A percentile compares a stretch with the other conserved stretches of the same genome.
Conservation (phyloP, 92 coral and sea anemone genomes). For the Chrysogorgia sp. region DNA sequence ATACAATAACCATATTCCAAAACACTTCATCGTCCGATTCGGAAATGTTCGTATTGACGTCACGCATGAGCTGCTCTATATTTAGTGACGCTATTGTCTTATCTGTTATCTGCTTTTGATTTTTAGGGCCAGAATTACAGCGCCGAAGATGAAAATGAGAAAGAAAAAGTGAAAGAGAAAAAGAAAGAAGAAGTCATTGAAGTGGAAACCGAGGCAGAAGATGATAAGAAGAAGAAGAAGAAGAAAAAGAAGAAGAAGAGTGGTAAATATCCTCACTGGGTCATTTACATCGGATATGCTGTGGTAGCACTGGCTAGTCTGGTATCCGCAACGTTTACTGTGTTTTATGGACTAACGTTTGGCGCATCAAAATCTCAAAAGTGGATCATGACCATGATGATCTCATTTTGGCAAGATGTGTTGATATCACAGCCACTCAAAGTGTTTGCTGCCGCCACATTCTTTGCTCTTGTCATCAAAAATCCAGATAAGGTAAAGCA, state of each 20-base stretch:
- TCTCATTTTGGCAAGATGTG: conserved; percentile 90
- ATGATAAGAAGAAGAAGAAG: conserved; percentile 46
- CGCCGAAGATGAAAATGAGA: conserved; percentile 4
- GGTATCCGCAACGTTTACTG: conserved; percentile 62
- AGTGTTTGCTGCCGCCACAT: conserved; percentile 71
- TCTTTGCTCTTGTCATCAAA: conserved; percentile 81
- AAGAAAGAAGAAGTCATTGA: conserved; percentile 25
- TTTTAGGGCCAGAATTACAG: not conserved
- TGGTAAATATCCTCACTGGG: conserved; percentile 70
- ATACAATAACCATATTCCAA: no score
- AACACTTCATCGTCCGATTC: no score
- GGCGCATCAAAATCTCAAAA: conserved; percentile 80
- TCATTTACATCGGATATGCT: conserved; percentile 74
- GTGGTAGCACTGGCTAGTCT: conserved; percentile 67
- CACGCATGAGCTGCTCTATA: no score
- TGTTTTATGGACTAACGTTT: conserved; percentile 77
- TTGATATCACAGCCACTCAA: conserved; percentile 84
- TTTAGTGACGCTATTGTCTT: no score
- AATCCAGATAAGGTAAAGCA: conserved; percentile 80
- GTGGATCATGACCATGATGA: conserved; percentile 82
- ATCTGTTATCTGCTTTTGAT: not conserved
- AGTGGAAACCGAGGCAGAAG: conserved; percentile 3
- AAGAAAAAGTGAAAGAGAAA: no score
- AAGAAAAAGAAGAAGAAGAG: conserved; percentile 56
- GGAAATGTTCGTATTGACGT: no score